phyloP scores from a whole-genome alignment of 2,888 invertebrate species.

The Lepidocyrtoides sp. region DNA sequence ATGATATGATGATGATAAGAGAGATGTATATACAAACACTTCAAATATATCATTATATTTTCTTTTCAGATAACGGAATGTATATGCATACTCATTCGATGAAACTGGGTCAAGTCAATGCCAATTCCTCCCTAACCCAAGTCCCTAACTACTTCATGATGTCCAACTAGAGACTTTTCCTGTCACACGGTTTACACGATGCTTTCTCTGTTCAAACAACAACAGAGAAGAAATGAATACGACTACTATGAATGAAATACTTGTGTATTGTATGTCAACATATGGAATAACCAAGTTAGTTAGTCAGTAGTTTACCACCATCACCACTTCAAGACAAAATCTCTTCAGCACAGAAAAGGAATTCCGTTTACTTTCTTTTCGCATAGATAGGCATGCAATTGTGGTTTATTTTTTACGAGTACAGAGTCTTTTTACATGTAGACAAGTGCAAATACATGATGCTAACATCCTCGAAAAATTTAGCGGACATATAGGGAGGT shows the following conservation, averaged over 20 bases:
- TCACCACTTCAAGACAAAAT: conserved; percentile 5
- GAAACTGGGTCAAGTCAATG: conserved; percentile 83
- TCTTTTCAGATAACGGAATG: neutral
- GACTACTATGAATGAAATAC: neutral
- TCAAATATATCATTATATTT: too few species aligned
- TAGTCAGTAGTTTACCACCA: too few species aligned
- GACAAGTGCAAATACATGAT: neutral
- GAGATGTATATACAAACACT: neutral
- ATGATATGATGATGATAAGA: too few species aligned
- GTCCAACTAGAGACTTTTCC: conserved; percentile 42
- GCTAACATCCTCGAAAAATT: neutral
- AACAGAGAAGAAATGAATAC: neutral
- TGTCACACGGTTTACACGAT: conserved; percentile 42
- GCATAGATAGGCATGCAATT: neutral
- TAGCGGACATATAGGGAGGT: neutral
- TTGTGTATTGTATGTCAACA: neutral
- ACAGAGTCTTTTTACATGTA: neutral
- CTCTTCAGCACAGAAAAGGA: neutral
- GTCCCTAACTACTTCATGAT: conserved; percentile 44
- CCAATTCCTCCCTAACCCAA: conserved; percentile 70
- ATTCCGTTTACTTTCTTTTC: neutral
- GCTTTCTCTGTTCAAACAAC: conserved; percentile 8
- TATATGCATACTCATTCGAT: neutral
- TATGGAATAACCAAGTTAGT: too few species aligned
- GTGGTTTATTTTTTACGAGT: neutral